Base-by-base conservation (phyloP, 2,888 invertebrate species). In the Diachrysia chrysitis region DNA sequence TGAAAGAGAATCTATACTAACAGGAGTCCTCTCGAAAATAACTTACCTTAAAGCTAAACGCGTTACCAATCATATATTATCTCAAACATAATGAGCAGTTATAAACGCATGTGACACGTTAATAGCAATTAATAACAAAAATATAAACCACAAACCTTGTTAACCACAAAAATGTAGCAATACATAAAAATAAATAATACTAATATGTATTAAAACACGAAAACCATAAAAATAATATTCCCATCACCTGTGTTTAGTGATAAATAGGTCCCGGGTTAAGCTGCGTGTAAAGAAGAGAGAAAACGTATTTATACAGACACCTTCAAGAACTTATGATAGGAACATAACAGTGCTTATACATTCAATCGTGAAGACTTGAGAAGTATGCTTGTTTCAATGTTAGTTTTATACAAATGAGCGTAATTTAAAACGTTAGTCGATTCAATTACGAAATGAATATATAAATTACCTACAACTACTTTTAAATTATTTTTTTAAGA, bases 181-280 rank as follows among this genome's bases (percentile, higher is more conserved):
- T 70, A 64, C 51, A 61, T 69, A 63, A 54, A 59, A 70, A 74
- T 64, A 70, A 58, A 75, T 6, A 48, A 19, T 14, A 37, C 42
- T 76, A 64, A 69, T 63, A 81, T 64, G 64, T 74, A 76, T 83
- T 82, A 84, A 68, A 84, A 85, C 81, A 88, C 83, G 83, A 87
- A 89, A 88, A 90, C 87, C 87, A 88, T 85, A 92, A 74, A 89
- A 92, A 92, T 89, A 90, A 90, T 90, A 92, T 85, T 92, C 93
- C 94, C 93, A 89, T 95, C 95, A 95, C 95, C 95, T 95, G 95
- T 85, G 88, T 93, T 94, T 95, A 95, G 92, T 95, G 95, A 95
- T 95, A 95, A 87, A 95, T 94, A 94, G 95, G 92, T 95, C 95
- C 95, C 95, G 95, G 93, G 92, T 95, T 95, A 95, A 94, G 95